Evolutionary conservation across 2,113 vertebrate species (phyloP).

Genomic region (Peromyscus maniculatus): DNA sequence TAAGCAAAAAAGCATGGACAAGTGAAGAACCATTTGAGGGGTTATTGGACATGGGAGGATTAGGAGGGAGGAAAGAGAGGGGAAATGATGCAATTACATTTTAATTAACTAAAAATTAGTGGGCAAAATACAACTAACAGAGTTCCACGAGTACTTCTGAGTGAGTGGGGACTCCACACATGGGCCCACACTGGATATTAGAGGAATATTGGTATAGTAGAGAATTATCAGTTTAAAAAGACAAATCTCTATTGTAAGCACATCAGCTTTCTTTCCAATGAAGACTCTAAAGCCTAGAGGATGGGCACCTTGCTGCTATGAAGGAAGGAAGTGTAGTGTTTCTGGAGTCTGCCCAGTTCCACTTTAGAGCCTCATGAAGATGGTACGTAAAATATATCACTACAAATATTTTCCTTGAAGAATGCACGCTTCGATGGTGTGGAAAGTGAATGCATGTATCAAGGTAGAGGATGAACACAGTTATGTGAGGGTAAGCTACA

Average conservation of each 20-base stretch:
- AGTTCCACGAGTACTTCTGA: too few relatives aligned
- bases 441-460: conserved; percentile 34
- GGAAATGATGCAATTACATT: neutral
- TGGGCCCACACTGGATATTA: neutral
- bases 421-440: neutral
- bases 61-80: neutral
- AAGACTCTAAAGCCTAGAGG: neutral
- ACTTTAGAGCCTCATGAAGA: neutral
- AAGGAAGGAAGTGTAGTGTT: neutral
- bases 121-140: too few relatives aligned
- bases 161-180: neutral
- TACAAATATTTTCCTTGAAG: conserved; percentile 50
- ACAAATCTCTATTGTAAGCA: conserved; percentile 21
- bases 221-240: neutral
- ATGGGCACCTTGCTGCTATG: neutral
- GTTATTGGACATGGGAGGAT: neutral
- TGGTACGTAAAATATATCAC: neutral
- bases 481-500: conserved; percentile 37
- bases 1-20: neutral
- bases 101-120: neutral
- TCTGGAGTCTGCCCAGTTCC: neutral
- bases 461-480: conserved; percentile 33
- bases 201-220: neutral
- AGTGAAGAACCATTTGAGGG: neutral
- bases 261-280: neutral